Percentiles rank a stretch among this genome's conserved stretches.
phyloP scores from a whole-genome alignment of 2,888 invertebrate genomes.

The Caenorhabditis sinica region DNA sequence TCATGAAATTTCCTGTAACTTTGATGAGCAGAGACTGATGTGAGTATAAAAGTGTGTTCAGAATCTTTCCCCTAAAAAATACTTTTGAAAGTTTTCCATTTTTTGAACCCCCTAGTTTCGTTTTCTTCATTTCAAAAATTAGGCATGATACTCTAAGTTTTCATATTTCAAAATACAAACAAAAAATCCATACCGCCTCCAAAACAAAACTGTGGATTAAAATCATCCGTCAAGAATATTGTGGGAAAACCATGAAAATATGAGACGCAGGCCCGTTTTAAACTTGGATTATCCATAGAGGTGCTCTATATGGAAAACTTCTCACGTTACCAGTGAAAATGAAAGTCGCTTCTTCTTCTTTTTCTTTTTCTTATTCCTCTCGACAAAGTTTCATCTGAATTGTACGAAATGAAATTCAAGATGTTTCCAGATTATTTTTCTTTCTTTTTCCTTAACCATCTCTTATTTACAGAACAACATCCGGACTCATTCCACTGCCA shows the following conservation, averaged over 20 bases:
- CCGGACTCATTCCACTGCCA: constrained; percentile 67
- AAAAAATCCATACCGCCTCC: background rate
- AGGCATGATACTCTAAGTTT: too few species aligned
- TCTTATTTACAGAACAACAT: constrained; percentile 60
- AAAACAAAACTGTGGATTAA: constrained; percentile 11
- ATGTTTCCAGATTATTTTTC: background rate
- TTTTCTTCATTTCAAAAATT: too few species aligned
- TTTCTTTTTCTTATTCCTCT: background rate
- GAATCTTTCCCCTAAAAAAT: too few species aligned
- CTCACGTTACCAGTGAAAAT: constrained; percentile 51
- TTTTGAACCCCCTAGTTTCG: too few species aligned
- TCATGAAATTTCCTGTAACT: too few species aligned
- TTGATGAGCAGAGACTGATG: too few species aligned
- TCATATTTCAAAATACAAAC: background rate
- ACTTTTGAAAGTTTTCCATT: too few species aligned
- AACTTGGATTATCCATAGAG: constrained; percentile 54
- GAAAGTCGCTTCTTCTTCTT: constrained; percentile 5
- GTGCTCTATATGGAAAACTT: constrained; percentile 23
- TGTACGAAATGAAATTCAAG: constrained; percentile 12
- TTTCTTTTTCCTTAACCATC: background rate
- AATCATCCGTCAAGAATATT: background rate
- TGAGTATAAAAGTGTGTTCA: too few species aligned
- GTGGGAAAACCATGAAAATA: constrained; percentile 17
- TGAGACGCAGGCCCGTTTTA: constrained; percentile 24
- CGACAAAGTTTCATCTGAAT: background rate